Evolutionary conservation across 2,113 vertebrate genomes (phyloP).

Genomic region (Ciconia boyciana): DNA sequence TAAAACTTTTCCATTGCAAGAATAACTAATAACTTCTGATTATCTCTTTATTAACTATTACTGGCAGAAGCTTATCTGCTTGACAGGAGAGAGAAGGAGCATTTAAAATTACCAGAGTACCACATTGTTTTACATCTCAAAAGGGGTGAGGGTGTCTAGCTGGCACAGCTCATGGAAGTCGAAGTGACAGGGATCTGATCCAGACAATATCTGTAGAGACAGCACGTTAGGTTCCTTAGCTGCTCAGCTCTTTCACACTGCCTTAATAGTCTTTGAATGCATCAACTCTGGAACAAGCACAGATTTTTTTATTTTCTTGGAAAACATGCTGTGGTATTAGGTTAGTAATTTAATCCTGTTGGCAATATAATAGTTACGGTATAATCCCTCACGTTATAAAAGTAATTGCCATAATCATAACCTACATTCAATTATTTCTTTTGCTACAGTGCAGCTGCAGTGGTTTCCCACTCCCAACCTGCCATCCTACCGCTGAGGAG

Average conservation of each 20-base stretch:
- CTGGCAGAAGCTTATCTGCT: background rate
- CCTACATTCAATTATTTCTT: background rate
- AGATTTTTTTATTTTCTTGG: background rate
- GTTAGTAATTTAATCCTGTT: constrained; percentile 19
- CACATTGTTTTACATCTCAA: background rate
- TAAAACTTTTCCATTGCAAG: background rate
- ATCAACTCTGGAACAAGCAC: background rate
- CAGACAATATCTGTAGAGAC: background rate
- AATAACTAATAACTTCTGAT: background rate
- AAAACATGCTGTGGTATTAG: background rate
- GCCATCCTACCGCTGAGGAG: background rate
- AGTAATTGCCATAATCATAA: constrained; percentile 12
- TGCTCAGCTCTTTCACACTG: background rate
- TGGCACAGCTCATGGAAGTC: background rate
- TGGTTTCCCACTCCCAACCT: constrained; percentile 3
- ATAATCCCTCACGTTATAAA: background rate
- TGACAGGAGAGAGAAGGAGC: background rate
- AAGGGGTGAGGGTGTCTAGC: background rate
- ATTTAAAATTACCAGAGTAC: background rate
- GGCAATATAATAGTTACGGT: background rate
- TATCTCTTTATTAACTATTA: background rate
- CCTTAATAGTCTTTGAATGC: background rate
- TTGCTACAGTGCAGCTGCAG: background rate
- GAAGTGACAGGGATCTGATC: background rate
- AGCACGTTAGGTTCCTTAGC: background rate